Conservation (phyloP, 2,888 invertebrate species). For the Apamea anceps region DNA sequence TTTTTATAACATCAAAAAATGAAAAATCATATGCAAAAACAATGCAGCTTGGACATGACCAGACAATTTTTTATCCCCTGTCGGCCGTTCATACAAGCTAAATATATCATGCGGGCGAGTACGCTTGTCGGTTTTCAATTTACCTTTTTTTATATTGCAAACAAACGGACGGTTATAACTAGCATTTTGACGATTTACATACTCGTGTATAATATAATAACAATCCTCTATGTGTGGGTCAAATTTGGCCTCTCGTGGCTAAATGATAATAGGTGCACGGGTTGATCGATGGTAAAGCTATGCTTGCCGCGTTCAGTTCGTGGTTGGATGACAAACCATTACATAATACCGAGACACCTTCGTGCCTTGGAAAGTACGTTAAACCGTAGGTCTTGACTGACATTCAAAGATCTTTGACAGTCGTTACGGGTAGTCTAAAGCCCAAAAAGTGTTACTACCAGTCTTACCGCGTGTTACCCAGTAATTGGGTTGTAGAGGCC, state of each 20-base stretch:
- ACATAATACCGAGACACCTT: background rate
- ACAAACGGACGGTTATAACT: slow-evolving; percentile 1
- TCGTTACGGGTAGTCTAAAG: background rate
- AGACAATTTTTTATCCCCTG: slow-evolving; percentile 30
- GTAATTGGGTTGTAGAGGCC: too few species aligned
- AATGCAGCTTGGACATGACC: slow-evolving; percentile 39
- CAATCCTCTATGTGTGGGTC: background rate
- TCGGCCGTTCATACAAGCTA: slow-evolving; percentile 28
- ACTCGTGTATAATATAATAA: too few species aligned
- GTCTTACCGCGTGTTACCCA: too few species aligned
- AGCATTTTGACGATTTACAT: background rate
- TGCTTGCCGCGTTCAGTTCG: background rate
- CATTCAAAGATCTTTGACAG: background rate
- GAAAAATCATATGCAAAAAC: slow-evolving; percentile 30
- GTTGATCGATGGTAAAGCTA: background rate
- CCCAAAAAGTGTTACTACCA: background rate
- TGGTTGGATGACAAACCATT: background rate
- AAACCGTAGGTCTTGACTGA: background rate
- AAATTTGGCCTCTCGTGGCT: background rate
- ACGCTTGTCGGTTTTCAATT: slow-evolving; percentile 47
- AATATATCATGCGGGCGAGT: slow-evolving; percentile 46
- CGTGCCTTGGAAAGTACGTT: background rate
- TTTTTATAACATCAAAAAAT: slow-evolving; percentile 11
- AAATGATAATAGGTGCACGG: background rate
- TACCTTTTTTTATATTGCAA: slow-evolving; percentile 19